These are phyloP conservation scores for Drepana arcuata DNA, from an alignment of 1,140 invertebrate species.

Conservation along the genomic window DNA sequence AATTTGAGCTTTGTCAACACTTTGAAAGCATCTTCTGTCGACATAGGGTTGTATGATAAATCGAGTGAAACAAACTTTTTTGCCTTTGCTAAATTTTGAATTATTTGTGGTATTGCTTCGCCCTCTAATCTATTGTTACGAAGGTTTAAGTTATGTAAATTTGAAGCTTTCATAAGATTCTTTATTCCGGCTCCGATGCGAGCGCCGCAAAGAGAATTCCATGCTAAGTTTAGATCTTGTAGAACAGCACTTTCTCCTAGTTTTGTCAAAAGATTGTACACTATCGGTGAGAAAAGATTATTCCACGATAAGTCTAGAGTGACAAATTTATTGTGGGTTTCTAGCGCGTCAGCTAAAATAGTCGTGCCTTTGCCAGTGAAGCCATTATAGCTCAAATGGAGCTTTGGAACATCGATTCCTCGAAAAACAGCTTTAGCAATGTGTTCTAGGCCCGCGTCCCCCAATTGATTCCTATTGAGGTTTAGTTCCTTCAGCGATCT, in stretches of 20 bases:
- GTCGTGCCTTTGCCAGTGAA: slow-evolving; percentile 40
- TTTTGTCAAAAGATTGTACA: slow-evolving; percentile 19
- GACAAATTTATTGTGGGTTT: slow-evolving; percentile 51
- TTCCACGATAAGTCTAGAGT: slow-evolving; percentile 68
- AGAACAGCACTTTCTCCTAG: slow-evolving; percentile 31
- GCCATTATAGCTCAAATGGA: slow-evolving; percentile 60
- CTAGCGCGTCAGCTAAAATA: slow-evolving; percentile 41
- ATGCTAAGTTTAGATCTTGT: slow-evolving; percentile 40
- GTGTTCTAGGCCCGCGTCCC: slow-evolving; percentile 45
- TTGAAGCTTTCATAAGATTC: slow-evolving; percentile 22
- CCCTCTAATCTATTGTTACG: slow-evolving; percentile 38
- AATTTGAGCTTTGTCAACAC: slow-evolving; percentile 30
- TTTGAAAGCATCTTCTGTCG: slow-evolving; percentile 40
- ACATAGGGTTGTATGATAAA: slow-evolving; percentile 61
- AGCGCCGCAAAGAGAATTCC: slow-evolving; percentile 32
- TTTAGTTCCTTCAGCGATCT: slow-evolving; percentile 38
- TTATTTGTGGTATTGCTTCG: slow-evolving; percentile 25
- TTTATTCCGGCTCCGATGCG: slow-evolving; percentile 29
- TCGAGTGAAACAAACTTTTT: slow-evolving; percentile 48
- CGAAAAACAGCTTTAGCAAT: slow-evolving; percentile 37
- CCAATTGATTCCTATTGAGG: slow-evolving; percentile 53
- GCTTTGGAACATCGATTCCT: slow-evolving; percentile 38
- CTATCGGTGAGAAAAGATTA: slow-evolving; percentile 38
- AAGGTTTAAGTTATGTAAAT: slow-evolving; percentile 30
- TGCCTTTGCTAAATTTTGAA: slow-evolving; percentile 22